Conservation (phyloP, 2,113 vertebrate species). For the Urocitellus parryii region DNA sequence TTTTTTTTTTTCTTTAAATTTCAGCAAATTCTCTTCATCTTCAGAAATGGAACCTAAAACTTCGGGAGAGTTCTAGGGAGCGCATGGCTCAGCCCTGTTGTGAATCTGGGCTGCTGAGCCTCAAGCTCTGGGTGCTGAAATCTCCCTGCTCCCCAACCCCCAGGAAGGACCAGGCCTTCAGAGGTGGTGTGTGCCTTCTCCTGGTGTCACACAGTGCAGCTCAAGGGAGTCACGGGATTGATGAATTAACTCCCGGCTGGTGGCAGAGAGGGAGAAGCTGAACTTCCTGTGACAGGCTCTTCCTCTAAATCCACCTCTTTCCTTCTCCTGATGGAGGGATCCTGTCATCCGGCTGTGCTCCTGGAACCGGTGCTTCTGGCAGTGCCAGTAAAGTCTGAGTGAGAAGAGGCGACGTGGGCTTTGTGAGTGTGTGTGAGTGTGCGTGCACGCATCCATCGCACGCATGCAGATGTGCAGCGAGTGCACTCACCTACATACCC, state of each 20-base stretch:
- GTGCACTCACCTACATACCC: background rate
- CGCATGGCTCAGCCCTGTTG: constrained; percentile 71
- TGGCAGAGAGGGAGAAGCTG: background rate
- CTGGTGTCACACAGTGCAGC: constrained; percentile 71
- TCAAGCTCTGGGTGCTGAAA: constrained; percentile 64
- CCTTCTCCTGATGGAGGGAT: background rate
- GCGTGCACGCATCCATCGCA: rapidly evolving
- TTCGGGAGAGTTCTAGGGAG: constrained; percentile 82
- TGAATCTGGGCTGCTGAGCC: constrained; percentile 89
- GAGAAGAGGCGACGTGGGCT: background rate
- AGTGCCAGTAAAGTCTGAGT: background rate
- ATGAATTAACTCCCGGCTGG: constrained; percentile 45
- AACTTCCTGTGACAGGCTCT: background rate
- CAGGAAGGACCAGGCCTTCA: background rate
- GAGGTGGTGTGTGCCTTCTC: constrained; percentile 63
- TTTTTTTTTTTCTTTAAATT: constrained; percentile 56
- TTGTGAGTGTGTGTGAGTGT: background rate
- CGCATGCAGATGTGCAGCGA: rapidly evolving
- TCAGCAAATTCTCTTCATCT: constrained; percentile 86
- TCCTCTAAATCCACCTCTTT: background rate
- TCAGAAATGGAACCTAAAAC: constrained; percentile 86
- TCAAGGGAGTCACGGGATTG: constrained; percentile 21
- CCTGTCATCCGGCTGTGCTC: background rate
- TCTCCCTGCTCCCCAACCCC: background rate
- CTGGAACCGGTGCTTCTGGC: background rate